Conservation (phyloP, 2,888 invertebrate genomes). For the Acleris cristana region DNA sequence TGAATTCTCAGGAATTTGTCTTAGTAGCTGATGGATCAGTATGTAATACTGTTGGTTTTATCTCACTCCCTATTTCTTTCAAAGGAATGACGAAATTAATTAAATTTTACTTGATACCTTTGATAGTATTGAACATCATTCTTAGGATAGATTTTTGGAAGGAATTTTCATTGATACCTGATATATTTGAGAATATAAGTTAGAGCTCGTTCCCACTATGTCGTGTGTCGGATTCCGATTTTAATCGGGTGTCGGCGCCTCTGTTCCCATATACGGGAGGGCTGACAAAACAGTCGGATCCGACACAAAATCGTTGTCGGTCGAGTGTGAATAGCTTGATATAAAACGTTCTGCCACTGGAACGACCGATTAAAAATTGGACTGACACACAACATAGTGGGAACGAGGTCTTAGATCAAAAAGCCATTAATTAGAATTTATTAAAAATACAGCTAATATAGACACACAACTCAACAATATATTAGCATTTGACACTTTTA, state of each 20-base stretch:
- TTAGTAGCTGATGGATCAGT: background rate
- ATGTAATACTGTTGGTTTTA: background rate
- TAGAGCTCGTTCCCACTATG: too few relatives aligned
- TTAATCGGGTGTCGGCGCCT: too few relatives aligned
- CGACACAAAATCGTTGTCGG: too few relatives aligned
- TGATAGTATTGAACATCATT: background rate
- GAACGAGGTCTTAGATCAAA: slow-evolving; percentile 1
- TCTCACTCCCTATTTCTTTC: background rate
- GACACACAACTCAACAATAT: background rate
- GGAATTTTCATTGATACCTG: slow-evolving; percentile 6
- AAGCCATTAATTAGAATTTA: slow-evolving; percentile 1
- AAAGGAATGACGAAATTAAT: background rate
- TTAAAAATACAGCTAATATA: background rate
- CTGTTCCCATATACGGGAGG: too few relatives aligned
- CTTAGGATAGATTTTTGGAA: slow-evolving; percentile 15
- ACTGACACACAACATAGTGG: too few relatives aligned
- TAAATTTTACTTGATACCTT: background rate
- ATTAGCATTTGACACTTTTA: background rate
- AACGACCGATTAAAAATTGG: too few relatives aligned
- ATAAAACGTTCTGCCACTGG: too few relatives aligned
- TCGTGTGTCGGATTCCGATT: too few relatives aligned
- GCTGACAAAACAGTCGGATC: too few relatives aligned
- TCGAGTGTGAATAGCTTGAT: too few relatives aligned
- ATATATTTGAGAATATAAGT: slow-evolving; percentile 19
- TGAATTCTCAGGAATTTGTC: too few relatives aligned